Base-by-base conservation (phyloP, 2,113 vertebrate genomes). In the Dinomys branickii region DNA sequence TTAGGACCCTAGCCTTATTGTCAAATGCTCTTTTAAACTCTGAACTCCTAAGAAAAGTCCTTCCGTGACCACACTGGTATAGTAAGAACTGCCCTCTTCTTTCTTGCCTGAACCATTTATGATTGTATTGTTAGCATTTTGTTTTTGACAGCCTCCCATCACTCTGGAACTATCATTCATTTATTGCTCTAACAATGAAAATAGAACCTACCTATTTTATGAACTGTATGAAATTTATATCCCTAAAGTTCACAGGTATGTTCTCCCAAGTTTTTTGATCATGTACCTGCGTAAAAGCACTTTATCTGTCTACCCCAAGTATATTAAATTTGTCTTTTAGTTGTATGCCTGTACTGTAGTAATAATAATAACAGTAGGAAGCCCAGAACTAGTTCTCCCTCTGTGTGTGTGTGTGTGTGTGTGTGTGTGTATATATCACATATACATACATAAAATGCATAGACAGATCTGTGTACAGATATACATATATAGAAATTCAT, bases 31-130 rank as follows among this genome's bases (percentile, higher is more conserved):
- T 83, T 94, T 96, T 80, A 67, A 95, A 86, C 93, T 88, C 78
- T 81, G 94, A 96, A 97, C 94, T 97, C 91, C 44, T 33, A n/a
- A 75, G 95, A 96, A 73, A 85, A 58, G 67, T 80, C 92, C 50
- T 59, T 41, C 14, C 69, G 93, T 80, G 92, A 2, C 85, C 88
- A 85, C 78, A n/a, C 30, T 8, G 17, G 50, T 75, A 41, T 78
- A 91, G 63, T 67, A 89, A 84, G 89, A 54, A n/a, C 91, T 94
- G 95, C 80, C 93, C 78, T 94, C 95, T 96, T 54, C 89, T 91
- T 90, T 30, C 63, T 85, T 9, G 1, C 52, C 54, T 47, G 69
- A 73, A 83, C 22, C 85, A 38, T 71, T 93, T 93, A 44, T 59
- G 71, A 58, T n/a, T 83, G 85, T 12, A 83, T 22, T 75, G 33